Percentiles rank a stretch among this genome's conserved stretches.
Evolutionary conservation across 2,888 invertebrate species (phyloP).

Genomic region (Drosophila prolongata): DNA sequence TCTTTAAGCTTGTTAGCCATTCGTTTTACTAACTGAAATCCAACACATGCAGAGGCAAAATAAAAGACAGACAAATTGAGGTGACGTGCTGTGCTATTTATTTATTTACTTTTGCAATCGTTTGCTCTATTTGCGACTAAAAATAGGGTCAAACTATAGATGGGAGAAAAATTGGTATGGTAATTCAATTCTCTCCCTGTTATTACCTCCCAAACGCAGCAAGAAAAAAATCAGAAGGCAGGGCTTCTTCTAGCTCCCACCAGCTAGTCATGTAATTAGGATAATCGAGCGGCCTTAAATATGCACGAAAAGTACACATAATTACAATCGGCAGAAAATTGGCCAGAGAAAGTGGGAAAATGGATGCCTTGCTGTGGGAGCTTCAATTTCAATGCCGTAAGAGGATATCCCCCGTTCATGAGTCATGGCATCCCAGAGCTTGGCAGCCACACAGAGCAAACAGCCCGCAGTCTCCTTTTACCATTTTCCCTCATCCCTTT

Average conservation of each 20-base stretch:
- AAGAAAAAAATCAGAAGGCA: neutral
- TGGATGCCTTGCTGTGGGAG: constrained; percentile 14
- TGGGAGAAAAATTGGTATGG: neutral
- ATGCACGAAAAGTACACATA: constrained; percentile 60
- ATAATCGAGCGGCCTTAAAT: constrained; percentile 64
- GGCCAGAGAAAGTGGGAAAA: constrained; percentile 32
- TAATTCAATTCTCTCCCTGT: neutral
- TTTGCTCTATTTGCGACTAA: constrained; percentile 10
- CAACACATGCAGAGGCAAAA: constrained; percentile 15
- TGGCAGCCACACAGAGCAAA: constrained; percentile 36
- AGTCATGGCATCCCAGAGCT: constrained; percentile 55
- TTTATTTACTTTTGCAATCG: constrained; percentile 26
- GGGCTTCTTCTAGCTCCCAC: neutral
- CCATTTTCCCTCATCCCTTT: neutral
- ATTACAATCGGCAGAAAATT: constrained; percentile 63
- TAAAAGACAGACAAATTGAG: constrained; percentile 11
- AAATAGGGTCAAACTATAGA: constrained; percentile 4
- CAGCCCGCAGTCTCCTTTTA: constrained; percentile 15
- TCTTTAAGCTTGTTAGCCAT: constrained; percentile 4
- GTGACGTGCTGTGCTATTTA: constrained; percentile 6
- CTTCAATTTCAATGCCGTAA: constrained; percentile 42
- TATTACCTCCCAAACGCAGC: neutral
- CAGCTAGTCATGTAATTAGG: constrained; percentile 58
- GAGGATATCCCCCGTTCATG: constrained; percentile 51
- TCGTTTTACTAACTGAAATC: constrained; percentile 17